Evolutionary conservation across 2,888 invertebrate species (phyloP).

Genomic region (Leptinotarsa tumamoca): DNA sequence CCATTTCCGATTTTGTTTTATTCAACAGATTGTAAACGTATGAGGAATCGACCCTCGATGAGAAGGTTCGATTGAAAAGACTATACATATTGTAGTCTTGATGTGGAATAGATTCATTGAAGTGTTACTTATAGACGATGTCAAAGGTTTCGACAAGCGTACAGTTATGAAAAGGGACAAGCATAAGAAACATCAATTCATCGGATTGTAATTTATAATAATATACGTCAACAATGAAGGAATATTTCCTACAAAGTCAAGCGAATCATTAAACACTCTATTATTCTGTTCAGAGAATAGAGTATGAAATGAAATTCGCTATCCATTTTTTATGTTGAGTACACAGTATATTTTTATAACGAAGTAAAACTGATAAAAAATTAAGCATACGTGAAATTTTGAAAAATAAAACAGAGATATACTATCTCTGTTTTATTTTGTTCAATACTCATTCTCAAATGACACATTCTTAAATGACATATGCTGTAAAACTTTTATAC

Average conservation of each 20-base stretch:
- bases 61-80: slow-evolving; percentile 44
- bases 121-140: slow-evolving; percentile 44
- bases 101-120: slow-evolving; percentile 46
- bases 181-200: slow-evolving; percentile 41
- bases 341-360: no score
- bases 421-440: no score
- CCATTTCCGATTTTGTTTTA: slow-evolving; percentile 15
- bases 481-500: no score
- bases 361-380: no score
- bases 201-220: slow-evolving; percentile 50
- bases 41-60: slow-evolving; percentile 49
- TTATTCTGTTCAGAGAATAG: no score
- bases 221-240: neutral
- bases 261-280: neutral
- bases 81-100: slow-evolving; percentile 43
- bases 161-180: slow-evolving; percentile 42
- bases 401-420: no score
- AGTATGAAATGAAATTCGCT: no score
- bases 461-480: no score
- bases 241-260: neutral
- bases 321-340: no score
- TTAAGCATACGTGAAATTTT: no score
- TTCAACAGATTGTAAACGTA: slow-evolving; percentile 24
- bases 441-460: no score
- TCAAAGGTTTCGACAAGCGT: slow-evolving; percentile 44